phyloP scores from a whole-genome alignment of 2,888 invertebrate genomes.

The Apocheima hispidaria region DNA sequence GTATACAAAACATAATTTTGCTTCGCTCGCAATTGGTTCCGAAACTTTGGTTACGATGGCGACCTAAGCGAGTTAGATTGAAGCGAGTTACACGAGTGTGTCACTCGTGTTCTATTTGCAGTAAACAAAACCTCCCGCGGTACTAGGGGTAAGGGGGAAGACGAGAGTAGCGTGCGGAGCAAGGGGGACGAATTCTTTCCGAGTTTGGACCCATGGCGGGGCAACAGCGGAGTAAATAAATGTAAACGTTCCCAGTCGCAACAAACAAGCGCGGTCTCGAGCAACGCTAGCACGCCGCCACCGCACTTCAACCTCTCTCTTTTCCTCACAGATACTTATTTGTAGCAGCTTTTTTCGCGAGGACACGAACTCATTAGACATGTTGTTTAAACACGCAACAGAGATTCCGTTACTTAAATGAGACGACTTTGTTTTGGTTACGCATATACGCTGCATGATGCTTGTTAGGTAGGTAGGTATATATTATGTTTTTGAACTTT shows the following conservation, averaged over 20 bases:
- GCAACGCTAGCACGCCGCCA: conserved; percentile 26
- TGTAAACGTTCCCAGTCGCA: conserved; percentile 56
- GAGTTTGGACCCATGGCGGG: conserved; percentile 56
- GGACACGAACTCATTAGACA: conserved; percentile 27
- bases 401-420: conserved; percentile 25
- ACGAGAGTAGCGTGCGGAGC: conserved; percentile 29
- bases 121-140: conserved; percentile 53
- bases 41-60: no score
- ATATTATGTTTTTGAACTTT: conserved; percentile 6
- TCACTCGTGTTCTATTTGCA: conserved; percentile 46
- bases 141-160: conserved; percentile 35
- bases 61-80: no score
- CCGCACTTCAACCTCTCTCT: conserved; percentile 1
- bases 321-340: conserved; percentile 20
- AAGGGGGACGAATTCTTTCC: conserved; percentile 49
- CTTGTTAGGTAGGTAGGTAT: not conserved
- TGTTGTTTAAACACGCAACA: conserved; percentile 24
- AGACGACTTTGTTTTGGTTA: conserved; percentile 15
- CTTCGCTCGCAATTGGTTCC: no score
- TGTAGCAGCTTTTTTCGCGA: conserved; percentile 15
- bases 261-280: conserved; percentile 50
- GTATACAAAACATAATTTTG: no score
- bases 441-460: not conserved
- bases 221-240: conserved; percentile 56
- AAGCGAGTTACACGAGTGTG: conserved; percentile 48